Evolutionary conservation across 2,113 vertebrate genomes (phyloP).

Genomic region (human): DNA sequence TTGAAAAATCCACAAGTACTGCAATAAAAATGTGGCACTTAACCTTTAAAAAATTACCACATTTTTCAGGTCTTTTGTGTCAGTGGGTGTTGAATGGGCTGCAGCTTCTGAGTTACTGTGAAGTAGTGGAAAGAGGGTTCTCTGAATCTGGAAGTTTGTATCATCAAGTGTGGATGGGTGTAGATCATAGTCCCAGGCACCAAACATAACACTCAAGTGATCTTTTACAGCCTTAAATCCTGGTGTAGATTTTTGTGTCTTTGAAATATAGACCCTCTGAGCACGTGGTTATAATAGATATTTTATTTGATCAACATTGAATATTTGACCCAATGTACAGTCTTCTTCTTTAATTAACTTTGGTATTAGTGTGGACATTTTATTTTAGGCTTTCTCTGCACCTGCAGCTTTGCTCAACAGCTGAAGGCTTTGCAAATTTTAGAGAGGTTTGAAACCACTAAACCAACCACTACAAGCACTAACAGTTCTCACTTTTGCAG

Average conservation of each 20-base stretch:
- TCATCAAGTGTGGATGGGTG: accelerated
- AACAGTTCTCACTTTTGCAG: neutral
- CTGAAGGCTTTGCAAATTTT: neutral
- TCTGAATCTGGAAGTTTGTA: neutral
- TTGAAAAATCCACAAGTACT: neutral
- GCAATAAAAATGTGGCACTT: neutral
- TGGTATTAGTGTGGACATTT: neutral
- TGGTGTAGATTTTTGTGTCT: neutral
- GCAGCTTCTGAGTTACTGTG: neutral
- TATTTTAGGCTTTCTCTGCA: neutral
- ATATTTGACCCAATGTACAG: neutral
- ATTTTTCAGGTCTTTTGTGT: neutral
- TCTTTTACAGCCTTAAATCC: neutral
- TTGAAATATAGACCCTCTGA: neutral
- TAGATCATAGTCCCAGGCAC: accelerated
- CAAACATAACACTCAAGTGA: neutral
- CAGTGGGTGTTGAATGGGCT: neutral
- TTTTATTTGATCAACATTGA: neutral
- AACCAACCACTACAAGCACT: accelerated
- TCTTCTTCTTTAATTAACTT: neutral
- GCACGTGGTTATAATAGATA: neutral
- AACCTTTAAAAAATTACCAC: neutral
- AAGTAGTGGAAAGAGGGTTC: neutral
- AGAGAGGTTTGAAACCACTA: neutral
- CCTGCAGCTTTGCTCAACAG: neutral